Percentiles rank a stretch among this genome's conserved stretches.
phyloP scores from a whole-genome alignment of 2,113 vertebrate species.

The Vombatus ursinus region DNA sequence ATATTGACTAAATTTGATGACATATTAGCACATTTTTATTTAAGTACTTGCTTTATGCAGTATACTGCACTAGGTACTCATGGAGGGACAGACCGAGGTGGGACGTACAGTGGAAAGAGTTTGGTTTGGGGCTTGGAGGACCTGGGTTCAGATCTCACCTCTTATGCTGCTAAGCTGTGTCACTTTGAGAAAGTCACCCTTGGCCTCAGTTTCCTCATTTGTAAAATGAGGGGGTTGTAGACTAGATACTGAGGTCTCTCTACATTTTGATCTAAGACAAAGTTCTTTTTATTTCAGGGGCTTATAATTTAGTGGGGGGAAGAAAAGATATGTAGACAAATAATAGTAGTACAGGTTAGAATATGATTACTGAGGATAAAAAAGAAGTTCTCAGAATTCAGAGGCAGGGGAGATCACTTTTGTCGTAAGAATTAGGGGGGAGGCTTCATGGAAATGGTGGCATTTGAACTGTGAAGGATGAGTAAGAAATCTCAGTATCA shows the following conservation, averaged over 20 bases:
- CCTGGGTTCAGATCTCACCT: not conserved
- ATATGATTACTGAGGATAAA: not conserved
- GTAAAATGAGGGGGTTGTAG: not conserved
- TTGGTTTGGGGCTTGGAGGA: not conserved
- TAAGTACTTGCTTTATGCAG: not conserved
- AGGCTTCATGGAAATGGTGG: not conserved
- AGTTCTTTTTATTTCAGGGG: not conserved
- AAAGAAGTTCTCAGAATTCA: not conserved
- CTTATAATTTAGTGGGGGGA: not conserved
- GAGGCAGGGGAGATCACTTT: not conserved
- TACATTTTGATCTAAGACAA: not conserved
- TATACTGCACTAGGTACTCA: not conserved
- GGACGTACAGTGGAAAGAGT: not conserved
- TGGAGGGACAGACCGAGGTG: not conserved
- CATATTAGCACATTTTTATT: not conserved
- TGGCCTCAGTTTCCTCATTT: not conserved
- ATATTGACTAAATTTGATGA: not conserved
- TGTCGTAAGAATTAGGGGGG: not conserved
- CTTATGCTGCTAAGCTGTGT: not conserved
- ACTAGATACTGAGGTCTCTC: not conserved
- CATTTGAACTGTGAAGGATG: not conserved
- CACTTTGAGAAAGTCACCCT: not conserved
- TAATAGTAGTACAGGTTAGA: not conserved
- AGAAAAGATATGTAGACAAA: not conserved
- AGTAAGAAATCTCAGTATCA: not conserved